These are phyloP conservation scores for Talpa occidentalis DNA, from an alignment of 2,113 vertebrate species.

Conservation along the genomic window DNA sequence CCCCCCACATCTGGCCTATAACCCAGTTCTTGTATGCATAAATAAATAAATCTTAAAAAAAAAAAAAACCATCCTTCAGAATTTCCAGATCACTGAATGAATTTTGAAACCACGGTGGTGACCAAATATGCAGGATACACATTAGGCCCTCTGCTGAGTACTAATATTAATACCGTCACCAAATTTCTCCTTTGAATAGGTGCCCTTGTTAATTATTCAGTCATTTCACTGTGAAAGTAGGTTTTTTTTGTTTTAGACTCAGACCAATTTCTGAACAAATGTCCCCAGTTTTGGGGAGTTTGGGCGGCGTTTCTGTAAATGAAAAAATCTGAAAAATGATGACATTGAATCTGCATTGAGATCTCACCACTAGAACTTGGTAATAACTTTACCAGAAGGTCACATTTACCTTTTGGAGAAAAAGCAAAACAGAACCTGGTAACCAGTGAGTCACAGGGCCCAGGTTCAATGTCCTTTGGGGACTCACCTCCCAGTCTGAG, in stretches of 20 bases:
- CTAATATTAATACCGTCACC: neutral
- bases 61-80: neutral
- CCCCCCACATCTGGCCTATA: too few species aligned
- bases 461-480: neutral
- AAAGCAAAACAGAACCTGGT: neutral
- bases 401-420: slow-evolving; percentile 11
- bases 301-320: neutral
- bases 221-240: slow-evolving; percentile 24
- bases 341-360: slow-evolving; percentile 42
- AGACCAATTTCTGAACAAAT: neutral
- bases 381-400: slow-evolving; percentile 9
- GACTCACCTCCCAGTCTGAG: neutral
- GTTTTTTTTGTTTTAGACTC: slow-evolving; percentile 28
- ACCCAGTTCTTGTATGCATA: too few species aligned
- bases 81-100: slow-evolving; percentile 59
- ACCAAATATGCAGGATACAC: slow-evolving; percentile 69
- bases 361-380: neutral
- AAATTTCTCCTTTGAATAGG: neutral
- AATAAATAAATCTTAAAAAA: too few species aligned
- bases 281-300: neutral
- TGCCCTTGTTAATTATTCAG: slow-evolving; percentile 33
- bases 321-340: slow-evolving; percentile 5
- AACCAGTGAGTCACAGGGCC: slow-evolving; percentile 33
- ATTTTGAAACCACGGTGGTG: slow-evolving; percentile 45
- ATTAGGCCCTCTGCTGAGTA: slow-evolving; percentile 39